phyloP scores from a whole-genome alignment of 1,140 invertebrate genomes.

The Lucilia cuprina region DNA sequence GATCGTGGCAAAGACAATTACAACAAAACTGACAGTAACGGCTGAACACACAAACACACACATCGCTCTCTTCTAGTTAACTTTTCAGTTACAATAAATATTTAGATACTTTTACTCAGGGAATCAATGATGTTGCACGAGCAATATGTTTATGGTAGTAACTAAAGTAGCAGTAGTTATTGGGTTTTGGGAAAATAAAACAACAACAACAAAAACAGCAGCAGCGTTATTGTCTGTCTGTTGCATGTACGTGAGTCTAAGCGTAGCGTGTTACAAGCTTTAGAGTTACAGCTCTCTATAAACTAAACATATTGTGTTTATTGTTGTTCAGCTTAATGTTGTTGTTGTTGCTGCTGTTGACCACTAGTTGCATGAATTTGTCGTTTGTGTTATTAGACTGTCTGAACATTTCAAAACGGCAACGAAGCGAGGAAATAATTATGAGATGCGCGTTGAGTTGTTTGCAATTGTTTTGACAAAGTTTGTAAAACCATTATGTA shows the following conservation, averaged over 20 bases:
- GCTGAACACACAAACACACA: neutral
- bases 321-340: neutral
- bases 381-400: slow-evolving; percentile 54
- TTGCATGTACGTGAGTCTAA: slow-evolving; percentile 3
- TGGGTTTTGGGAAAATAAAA: too few species aligned
- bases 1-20: slow-evolving; percentile 14
- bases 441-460: slow-evolving; percentile 59
- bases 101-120: too few species aligned
- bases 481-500: neutral
- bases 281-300: neutral
- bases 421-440: slow-evolving; percentile 60
- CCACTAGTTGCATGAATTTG: slow-evolving; percentile 23
- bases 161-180: too few species aligned
- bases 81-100: too few species aligned
- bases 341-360: neutral
- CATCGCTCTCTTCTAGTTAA: too few species aligned
- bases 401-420: slow-evolving; percentile 55
- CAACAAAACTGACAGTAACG: neutral
- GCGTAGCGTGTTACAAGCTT: slow-evolving; percentile 47
- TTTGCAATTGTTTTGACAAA: slow-evolving; percentile 36
- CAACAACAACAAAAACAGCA: neutral
- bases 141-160: neutral
- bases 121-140: neutral
- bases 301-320: neutral
- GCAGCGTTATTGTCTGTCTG: neutral